A percentile compares a stretch with the other conserved stretches of the same genome.
Evolutionary conservation across 1,140 invertebrate species (phyloP).

Genomic region (Pseudomyrmex flavicornis): DNA sequence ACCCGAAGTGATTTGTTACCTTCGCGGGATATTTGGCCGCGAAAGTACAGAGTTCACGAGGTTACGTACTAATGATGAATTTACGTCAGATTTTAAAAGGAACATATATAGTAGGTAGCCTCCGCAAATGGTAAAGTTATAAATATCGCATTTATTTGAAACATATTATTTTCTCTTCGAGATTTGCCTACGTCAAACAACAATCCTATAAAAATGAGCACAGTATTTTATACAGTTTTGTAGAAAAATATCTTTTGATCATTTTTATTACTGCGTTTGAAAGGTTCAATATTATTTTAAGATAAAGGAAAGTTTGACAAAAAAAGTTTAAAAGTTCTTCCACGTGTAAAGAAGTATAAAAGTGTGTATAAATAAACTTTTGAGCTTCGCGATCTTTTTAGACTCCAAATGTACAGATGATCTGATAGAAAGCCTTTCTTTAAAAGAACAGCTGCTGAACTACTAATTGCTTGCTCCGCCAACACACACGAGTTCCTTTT

Average conservation of each 20-base stretch:
- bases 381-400: slow-evolving; percentile 10
- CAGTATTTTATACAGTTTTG: too few species aligned
- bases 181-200: too few species aligned
- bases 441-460: background rate
- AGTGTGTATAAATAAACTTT: background rate
- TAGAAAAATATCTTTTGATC: slow-evolving; percentile 1
- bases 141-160: background rate
- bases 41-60: background rate
- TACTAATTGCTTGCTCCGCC: slow-evolving; percentile 22
- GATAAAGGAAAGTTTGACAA: background rate
- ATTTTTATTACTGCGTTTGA: background rate
- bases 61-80: background rate
- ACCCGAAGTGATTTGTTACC: slow-evolving; percentile 16
- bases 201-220: too few species aligned
- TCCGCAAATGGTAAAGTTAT: too few species aligned
- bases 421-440: background rate
- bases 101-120: too few species aligned
- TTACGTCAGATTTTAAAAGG: background rate
- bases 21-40: background rate
- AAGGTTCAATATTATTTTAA: slow-evolving; percentile 6
- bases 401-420: background rate
- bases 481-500: slow-evolving; percentile 17
- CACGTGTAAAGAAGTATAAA: background rate
- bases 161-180: background rate
- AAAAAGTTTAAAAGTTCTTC: background rate